Evolutionary conservation across 2,113 vertebrate genomes (phyloP).

Genomic region (Sarotherodon lohbergeri): DNA sequence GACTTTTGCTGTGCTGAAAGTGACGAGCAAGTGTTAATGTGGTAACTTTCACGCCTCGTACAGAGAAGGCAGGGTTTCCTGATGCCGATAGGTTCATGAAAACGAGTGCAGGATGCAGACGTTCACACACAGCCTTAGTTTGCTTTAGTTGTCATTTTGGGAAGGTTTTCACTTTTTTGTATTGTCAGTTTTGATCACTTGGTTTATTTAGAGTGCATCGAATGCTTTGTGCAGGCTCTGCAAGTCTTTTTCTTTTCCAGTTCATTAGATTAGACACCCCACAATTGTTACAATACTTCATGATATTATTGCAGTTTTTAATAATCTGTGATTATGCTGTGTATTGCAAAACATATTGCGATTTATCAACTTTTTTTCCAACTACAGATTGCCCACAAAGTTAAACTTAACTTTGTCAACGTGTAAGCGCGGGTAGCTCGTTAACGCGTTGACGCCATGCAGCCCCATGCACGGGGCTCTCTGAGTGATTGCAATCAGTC

Average conservation of each 20-base stretch:
- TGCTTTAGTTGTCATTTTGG: not conserved
- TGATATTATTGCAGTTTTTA: not conserved
- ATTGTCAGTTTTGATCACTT: not conserved
- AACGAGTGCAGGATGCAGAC: not conserved
- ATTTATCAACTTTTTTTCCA: not conserved
- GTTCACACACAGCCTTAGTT: not conserved
- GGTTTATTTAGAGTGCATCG: not conserved
- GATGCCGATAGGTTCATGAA: accelerated
- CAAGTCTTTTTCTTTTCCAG: not conserved
- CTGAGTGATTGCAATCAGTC: not conserved
- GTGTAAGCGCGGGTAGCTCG: not conserved
- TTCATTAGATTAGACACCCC: not conserved
- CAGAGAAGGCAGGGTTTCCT: not conserved
- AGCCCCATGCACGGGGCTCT: accelerated
- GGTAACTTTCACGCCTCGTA: not conserved
- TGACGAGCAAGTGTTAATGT: not conserved
- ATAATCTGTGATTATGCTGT: not conserved
- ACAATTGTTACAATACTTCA: not conserved
- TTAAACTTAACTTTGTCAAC: not conserved
- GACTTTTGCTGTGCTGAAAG: not conserved
- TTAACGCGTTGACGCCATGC: not conserved
- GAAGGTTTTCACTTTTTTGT: not conserved
- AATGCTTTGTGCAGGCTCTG: not conserved
- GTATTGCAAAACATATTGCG: not conserved
- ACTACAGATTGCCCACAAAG: not conserved